phyloP scores from a whole-genome alignment of 2,113 vertebrate species.

The Daboia siamensis region DNA sequence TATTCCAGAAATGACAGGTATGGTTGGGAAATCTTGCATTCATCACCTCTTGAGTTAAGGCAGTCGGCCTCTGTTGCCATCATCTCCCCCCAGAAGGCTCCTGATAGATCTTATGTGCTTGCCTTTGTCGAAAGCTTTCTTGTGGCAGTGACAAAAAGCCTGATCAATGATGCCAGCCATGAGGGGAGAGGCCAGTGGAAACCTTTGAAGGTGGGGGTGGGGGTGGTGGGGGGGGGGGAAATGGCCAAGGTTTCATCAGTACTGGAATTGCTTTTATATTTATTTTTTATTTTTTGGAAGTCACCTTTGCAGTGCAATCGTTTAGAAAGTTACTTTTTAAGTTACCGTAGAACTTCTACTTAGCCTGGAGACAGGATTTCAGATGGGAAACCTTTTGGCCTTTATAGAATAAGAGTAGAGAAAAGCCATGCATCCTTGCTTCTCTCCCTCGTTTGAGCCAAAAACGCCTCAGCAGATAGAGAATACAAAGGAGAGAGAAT shows the following conservation, averaged over 20 bases:
- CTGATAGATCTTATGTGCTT: not conserved
- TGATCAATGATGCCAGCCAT: not conserved
- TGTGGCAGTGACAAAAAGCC: not conserved
- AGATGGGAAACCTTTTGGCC: conserved; percentile 24
- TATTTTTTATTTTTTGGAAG: not conserved
- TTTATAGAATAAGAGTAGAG: conserved; percentile 5
- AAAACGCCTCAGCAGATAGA: conserved; percentile 11
- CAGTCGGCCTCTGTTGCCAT: too few species aligned
- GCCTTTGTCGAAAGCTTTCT: not conserved
- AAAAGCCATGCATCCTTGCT: not conserved
- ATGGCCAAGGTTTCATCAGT: not conserved
- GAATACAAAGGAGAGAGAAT: conserved; percentile 3
- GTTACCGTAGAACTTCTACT: not conserved
- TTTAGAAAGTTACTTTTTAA: conserved; percentile 20
- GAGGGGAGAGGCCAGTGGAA: not conserved
- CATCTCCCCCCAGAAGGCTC: not conserved
- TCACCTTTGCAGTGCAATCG: conserved; percentile 12
- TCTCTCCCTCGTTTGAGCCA: not conserved
- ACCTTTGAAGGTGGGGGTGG: too few species aligned
- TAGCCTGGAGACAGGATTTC: conserved; percentile 22
- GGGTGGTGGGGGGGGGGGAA: accelerated
- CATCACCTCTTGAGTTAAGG: too few species aligned
- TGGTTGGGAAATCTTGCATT: not conserved
- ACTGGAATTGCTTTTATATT: not conserved
- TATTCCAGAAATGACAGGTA: not conserved